Evolutionary conservation across 2,888 invertebrate genomes (phyloP).

Genomic region (Drosophila kanekoi): DNA sequence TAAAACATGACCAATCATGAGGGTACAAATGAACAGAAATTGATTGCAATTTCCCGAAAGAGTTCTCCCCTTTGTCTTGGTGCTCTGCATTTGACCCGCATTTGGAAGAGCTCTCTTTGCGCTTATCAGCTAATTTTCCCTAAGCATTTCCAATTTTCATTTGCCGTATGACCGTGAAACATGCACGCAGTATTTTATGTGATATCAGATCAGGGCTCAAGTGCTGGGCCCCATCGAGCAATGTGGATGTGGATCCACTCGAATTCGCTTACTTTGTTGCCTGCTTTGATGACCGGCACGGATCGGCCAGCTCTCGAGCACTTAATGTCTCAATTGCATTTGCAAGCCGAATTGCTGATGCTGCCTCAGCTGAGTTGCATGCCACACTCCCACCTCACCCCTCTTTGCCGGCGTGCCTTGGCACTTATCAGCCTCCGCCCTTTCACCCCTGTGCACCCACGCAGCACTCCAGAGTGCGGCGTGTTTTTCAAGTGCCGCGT

Average conservation of each 20-base stretch:
- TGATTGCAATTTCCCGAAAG: constrained; percentile 29
- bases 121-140: constrained; percentile 54
- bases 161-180: constrained; percentile 58
- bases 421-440: constrained; percentile 52
- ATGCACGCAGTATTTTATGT: constrained; percentile 40
- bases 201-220: constrained; percentile 54
- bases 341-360: constrained; percentile 69
- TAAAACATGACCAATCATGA: too few relatives aligned
- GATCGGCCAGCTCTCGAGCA: constrained; percentile 33
- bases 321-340: constrained; percentile 75
- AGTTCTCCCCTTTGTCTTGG: constrained; percentile 14
- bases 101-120: constrained; percentile 20
- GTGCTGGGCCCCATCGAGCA: constrained; percentile 27
- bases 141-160: constrained; percentile 20
- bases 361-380: constrained; percentile 54
- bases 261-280: constrained; percentile 55
- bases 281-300: constrained; percentile 38
- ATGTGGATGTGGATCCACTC: constrained; percentile 49
- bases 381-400: constrained; percentile 24
- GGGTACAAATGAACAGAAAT: neutral
- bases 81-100: constrained; percentile 34
- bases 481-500: constrained; percentile 60
- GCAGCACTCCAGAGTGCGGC: constrained; percentile 48
- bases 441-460: constrained; percentile 18
- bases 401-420: constrained; percentile 22